Conservation (phyloP, 2,113 vertebrate species). For the Desmodus rotundus region DNA sequence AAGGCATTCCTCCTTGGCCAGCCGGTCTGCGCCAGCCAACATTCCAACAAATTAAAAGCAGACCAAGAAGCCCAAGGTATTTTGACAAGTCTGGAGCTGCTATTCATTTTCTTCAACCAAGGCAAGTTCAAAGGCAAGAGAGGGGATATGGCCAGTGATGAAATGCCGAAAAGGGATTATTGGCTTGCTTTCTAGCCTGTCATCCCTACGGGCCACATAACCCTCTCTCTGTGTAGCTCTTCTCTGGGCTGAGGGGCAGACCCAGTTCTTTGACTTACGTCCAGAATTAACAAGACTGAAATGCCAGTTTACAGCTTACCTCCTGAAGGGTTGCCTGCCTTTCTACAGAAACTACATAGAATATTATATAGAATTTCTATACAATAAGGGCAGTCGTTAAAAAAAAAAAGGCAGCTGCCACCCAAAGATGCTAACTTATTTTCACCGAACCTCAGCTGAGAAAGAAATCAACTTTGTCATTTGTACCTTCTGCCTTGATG, state of each 20-base stretch:
- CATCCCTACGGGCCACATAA: background rate
- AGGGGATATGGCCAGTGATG: background rate
- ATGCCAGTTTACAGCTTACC: background rate
- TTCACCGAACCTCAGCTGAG: background rate
- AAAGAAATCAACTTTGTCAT: background rate
- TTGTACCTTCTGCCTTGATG: background rate
- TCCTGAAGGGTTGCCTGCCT: background rate
- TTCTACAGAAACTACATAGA: background rate
- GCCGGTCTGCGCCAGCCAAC: background rate
- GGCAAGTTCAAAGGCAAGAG: background rate
- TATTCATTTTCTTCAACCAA: background rate
- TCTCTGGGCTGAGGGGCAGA: background rate
- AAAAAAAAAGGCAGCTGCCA: background rate
- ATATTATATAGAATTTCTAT: no score
- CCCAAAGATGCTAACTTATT: background rate
- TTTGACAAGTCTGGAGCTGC: constrained; percentile 47
- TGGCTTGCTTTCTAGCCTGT: background rate
- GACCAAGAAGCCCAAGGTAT: constrained; percentile 39
- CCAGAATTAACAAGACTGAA: background rate
- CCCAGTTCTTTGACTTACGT: background rate
- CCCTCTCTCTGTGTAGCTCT: background rate
- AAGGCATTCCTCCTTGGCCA: constrained; percentile 29
- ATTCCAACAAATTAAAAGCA: constrained; percentile 38
- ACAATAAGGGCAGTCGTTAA: no score
- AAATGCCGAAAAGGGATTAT: background rate